phyloP scores from a whole-genome alignment of 2,113 vertebrate species.

The Pachypanchax playfairii region DNA sequence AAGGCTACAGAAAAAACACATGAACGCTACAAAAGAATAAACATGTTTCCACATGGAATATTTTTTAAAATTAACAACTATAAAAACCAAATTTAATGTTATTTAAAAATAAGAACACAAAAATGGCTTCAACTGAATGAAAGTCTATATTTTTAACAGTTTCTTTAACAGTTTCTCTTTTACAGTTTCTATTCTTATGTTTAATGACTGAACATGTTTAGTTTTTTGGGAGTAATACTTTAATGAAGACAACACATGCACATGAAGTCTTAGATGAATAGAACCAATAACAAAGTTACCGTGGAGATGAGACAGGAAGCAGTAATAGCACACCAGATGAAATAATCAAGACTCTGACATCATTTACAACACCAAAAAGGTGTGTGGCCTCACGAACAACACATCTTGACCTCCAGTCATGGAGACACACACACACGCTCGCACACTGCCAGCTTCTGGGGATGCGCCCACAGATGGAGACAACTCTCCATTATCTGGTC shows the following conservation, averaged over 20 bases:
- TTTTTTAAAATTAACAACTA: too few species aligned
- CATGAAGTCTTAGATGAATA: conserved; percentile 44
- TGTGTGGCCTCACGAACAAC: conserved; percentile 17
- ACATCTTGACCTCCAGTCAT: too few species aligned
- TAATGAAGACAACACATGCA: conserved; percentile 29
- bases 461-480: conserved; percentile 55
- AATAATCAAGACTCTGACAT: conserved; percentile 43
- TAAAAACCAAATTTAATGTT: too few species aligned
- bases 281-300: conserved; percentile 45
- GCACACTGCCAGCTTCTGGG: conserved; percentile 29
- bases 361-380: conserved; percentile 25
- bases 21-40: too few species aligned
- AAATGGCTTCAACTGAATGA: too few species aligned
- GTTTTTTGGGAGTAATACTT: conserved; percentile 26
- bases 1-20: background rate
- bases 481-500: conserved; percentile 64
- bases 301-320: conserved; percentile 42
- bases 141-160: too few species aligned
- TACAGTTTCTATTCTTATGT: too few species aligned
- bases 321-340: conserved; percentile 34
- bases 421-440: conserved; percentile 14
- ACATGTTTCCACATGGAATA: too few species aligned
- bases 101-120: too few species aligned
- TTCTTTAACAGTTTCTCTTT: too few species aligned
- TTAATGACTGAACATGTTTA: background rate